Evolutionary conservation across 2,888 invertebrate species (phyloP), one percentile per base, ranked within the genome.

Genomic region (Drosophila neotestacea): DNA sequence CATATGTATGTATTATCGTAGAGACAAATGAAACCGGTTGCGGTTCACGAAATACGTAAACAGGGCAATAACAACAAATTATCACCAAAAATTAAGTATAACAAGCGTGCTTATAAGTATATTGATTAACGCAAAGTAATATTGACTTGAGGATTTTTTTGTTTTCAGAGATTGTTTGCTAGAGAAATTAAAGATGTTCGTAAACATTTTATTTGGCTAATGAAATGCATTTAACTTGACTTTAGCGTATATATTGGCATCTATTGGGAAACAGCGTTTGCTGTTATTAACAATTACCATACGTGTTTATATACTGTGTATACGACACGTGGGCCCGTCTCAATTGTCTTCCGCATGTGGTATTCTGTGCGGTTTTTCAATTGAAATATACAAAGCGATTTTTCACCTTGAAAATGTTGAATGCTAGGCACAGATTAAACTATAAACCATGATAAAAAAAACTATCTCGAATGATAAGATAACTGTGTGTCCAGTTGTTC

Each of bases 51-150:
- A 58, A 62, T 39, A 30, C 44, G 41, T 51, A 47, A 65, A 52
- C 46, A 62, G 48, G 30, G 48, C 59, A 71, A 80, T 56, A 79
- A 44, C 63, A 56, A 78, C 32, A 64, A 60, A 77, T 83, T 77
- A 81, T 83, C 86, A 70, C 63, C 50, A 54, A 71, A 77, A 54
- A 41, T 66, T 52, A 55, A 55, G 52, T 62, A 69, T 54, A 60
- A 64, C 54, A 22, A 50, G 50, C 32, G 16, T 32, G 52, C 32
- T 16, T 42, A 0, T 3, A n/a, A 22, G 32, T n/a, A 1, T 42
- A 42, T 42, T 54, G 54, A 54, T 54, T 42, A 42, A 36, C 0
- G 34, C 36, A 22, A 36, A 36, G 50, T 50, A 50, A 42, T 32
- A 54, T 55, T 55, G 42, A 32, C 32, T 34, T 44, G 22, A n/a